Conservation (phyloP, 2,113 vertebrate genomes). For the Mugil cephalus region DNA sequence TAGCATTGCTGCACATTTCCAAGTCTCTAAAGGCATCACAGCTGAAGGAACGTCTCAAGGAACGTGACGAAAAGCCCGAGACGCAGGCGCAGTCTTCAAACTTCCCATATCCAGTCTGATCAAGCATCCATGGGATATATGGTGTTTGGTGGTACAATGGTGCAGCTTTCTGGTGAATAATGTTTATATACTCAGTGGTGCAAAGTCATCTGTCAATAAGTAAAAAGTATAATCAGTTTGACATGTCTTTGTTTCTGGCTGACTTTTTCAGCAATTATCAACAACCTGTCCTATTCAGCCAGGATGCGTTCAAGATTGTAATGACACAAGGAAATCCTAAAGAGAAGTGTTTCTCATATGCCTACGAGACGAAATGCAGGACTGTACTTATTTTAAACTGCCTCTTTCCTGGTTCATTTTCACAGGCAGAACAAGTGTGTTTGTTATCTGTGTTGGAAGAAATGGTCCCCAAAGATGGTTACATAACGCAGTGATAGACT, state of each 20-base stretch:
- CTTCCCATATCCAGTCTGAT: too few relatives aligned
- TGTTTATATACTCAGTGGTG: too few relatives aligned
- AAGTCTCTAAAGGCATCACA: background rate
- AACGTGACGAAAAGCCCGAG: too few relatives aligned
- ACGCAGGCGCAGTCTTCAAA: too few relatives aligned
- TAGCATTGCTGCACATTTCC: background rate
- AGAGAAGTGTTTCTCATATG: conserved; percentile 10
- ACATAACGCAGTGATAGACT: conserved; percentile 45
- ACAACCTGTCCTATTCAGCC: conserved; percentile 14
- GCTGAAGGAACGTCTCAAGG: too few relatives aligned
- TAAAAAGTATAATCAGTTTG: background rate
- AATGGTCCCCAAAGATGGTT: conserved; percentile 51
- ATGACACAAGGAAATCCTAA: background rate
- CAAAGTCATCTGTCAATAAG: background rate
- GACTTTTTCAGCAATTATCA: background rate
- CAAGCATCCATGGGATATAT: too few relatives aligned
- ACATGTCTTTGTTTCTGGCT: background rate
- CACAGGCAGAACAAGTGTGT: conserved; percentile 21
- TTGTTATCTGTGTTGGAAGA: conserved; percentile 52
- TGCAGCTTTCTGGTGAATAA: too few relatives aligned
- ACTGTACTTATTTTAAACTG: background rate
- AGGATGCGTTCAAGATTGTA: conserved; percentile 17
- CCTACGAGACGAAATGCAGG: background rate
- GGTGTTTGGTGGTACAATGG: too few relatives aligned
- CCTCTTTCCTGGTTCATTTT: conserved; percentile 18